Percentiles rank a stretch among this genome's conserved stretches.
phyloP scores from a whole-genome alignment of 1,140 invertebrate genomes.

The Zaprionus ghesquierei region DNA sequence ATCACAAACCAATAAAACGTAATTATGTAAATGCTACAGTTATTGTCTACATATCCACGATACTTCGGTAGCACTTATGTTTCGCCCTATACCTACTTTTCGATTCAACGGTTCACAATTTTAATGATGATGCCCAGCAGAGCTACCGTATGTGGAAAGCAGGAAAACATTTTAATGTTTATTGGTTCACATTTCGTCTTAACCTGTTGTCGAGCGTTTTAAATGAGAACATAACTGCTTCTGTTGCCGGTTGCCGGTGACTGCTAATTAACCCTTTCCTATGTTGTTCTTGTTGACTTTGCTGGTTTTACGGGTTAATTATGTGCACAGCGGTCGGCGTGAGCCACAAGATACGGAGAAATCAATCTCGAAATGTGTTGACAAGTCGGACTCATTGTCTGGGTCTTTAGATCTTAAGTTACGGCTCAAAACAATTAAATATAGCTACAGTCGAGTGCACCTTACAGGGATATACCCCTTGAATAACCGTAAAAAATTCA shows the following conservation, averaged over 20 bases:
- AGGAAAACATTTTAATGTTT: slow-evolving; percentile 74
- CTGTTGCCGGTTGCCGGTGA: slow-evolving; percentile 42
- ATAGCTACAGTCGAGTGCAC: too few relatives aligned
- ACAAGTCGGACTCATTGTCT: slow-evolving; percentile 46
- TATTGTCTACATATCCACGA: slow-evolving; percentile 3
- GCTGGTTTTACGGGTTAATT: slow-evolving; percentile 71
- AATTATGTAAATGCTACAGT: slow-evolving; percentile 78
- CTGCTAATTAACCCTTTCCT: slow-evolving; percentile 72
- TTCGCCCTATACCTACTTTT: slow-evolving; percentile 16
- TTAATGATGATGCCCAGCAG: slow-evolving; percentile 42
- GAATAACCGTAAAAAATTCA: too few relatives aligned
- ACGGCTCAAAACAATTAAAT: slow-evolving; percentile 7
- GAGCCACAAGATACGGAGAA: slow-evolving; percentile 61
- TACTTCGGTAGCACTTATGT: slow-evolving; percentile 42
- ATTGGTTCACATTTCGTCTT: slow-evolving; percentile 59
- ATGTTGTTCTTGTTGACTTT: slow-evolving; percentile 27
- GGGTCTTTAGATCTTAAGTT: slow-evolving; percentile 39
- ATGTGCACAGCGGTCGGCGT: slow-evolving; percentile 35
- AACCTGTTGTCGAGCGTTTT: slow-evolving; percentile 75
- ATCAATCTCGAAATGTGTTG: slow-evolving; percentile 76
- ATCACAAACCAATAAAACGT: slow-evolving; percentile 64
- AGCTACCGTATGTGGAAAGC: slow-evolving; percentile 15
- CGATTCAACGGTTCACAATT: slow-evolving; percentile 15
- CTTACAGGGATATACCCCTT: too few relatives aligned
- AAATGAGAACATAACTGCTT: slow-evolving; percentile 81